A percentile compares a stretch with the other conserved stretches of the same genome.
Conservation (phyloP, 2,888 invertebrate species). For the Dynastes hyllus region DNA sequence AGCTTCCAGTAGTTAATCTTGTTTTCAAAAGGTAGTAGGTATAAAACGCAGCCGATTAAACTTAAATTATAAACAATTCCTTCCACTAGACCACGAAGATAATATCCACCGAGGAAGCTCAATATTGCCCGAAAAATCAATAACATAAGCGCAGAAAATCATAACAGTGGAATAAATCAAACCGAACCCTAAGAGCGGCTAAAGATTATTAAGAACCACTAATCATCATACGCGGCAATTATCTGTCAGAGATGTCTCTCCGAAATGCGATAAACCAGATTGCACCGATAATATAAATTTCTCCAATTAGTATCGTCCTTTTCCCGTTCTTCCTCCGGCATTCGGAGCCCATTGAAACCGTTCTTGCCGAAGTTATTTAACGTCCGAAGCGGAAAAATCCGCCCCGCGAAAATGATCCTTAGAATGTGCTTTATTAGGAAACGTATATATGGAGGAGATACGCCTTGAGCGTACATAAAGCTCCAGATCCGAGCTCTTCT, state of each 20-base stretch:
- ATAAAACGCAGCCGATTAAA: too few relatives aligned
- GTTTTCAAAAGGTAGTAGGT: too few relatives aligned
- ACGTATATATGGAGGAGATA: not conserved
- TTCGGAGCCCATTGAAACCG: not conserved
- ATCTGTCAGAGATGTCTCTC: constrained; percentile 29
- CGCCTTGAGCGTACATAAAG: not conserved
- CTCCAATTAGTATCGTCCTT: constrained; percentile 21
- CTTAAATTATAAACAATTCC: too few relatives aligned
- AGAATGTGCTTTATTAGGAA: not conserved
- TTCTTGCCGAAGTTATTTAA: not conserved
- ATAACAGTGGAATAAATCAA: constrained; percentile 24
- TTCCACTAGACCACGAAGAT: too few relatives aligned
- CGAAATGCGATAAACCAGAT: constrained; percentile 29
- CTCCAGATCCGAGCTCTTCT: constrained; percentile 2
- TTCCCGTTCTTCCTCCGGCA: constrained; percentile 1
- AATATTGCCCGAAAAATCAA: constrained; percentile 5
- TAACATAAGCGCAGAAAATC: not conserved
- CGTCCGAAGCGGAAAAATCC: constrained; percentile 7
- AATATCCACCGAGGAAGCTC: too few relatives aligned
- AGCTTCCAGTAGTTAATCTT: too few relatives aligned
- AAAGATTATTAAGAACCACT: constrained; percentile 33
- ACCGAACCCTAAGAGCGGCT: not conserved
- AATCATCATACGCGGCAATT: constrained; percentile 32
- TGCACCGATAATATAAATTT: constrained; percentile 36
- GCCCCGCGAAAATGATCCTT: constrained; percentile 8